Evolutionary conservation across 2,113 vertebrate species (phyloP).

Genomic region (Pygoscelis adeliae): DNA sequence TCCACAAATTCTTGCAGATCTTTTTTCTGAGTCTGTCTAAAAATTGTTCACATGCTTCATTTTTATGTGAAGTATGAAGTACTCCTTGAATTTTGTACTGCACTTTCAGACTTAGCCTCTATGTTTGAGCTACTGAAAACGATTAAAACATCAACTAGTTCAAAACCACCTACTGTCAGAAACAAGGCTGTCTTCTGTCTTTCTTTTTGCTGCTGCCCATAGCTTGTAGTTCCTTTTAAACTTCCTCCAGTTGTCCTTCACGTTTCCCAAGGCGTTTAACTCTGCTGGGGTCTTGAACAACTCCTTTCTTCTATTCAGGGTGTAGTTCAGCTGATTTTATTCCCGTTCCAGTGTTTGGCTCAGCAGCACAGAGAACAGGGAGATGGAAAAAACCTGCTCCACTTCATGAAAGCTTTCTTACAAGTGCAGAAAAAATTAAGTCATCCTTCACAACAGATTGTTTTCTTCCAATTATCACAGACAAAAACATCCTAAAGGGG

Average conservation of each 20-base stretch:
- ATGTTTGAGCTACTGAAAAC: constrained; percentile 26
- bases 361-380: not conserved
- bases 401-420: not conserved
- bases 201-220: not conserved
- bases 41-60: not conserved
- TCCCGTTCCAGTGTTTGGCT: not conserved
- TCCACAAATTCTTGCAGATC: not conserved
- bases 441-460: not conserved
- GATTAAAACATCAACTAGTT: constrained; percentile 33
- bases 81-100: constrained; percentile 36
- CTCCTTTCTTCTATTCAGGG: not conserved
- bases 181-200: not conserved
- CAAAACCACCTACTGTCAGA: constrained; percentile 27
- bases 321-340: not conserved
- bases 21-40: not conserved
- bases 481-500: not conserved
- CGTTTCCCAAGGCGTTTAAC: not conserved
- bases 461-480: not conserved
- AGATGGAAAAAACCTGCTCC: not conserved
- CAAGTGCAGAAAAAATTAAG: not conserved
- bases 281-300: not conserved
- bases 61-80: constrained; percentile 14
- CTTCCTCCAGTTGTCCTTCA: not conserved
- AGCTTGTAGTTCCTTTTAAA: constrained; percentile 21
- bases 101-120: constrained; percentile 14